Conservation (phyloP, 2,113 vertebrate species). For the Monopterus albus region DNA sequence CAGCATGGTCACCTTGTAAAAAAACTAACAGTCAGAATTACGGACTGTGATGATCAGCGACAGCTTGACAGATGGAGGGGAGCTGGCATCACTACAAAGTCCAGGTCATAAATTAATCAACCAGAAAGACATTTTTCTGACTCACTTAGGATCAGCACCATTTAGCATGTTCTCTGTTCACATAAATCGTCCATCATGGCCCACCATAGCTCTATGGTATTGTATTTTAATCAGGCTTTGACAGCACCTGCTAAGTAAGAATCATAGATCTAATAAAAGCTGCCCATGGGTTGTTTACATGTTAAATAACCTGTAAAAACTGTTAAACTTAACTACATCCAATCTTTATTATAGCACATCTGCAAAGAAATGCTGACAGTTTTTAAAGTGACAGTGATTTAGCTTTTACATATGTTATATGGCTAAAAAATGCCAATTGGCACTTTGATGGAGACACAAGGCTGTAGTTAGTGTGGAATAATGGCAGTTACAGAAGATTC, state of each 20-base stretch:
- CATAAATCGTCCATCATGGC: constrained; percentile 4
- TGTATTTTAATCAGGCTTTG: background rate
- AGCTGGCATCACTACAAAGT: background rate
- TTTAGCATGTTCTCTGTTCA: background rate
- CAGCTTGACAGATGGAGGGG: constrained; percentile 9
- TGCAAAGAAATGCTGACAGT: no score
- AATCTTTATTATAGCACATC: no score
- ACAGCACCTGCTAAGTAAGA: background rate
- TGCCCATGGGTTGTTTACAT: background rate
- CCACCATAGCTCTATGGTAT: background rate
- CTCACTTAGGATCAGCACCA: constrained; percentile 2
- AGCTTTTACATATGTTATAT: no score
- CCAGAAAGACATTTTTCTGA: constrained; percentile 10
- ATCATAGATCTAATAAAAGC: background rate
- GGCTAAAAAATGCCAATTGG: no score
- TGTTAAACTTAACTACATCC: no score
- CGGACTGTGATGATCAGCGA: background rate
- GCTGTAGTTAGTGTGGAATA: background rate
- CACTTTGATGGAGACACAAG: background rate
- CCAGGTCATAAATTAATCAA: constrained; percentile 9
- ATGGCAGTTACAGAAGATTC: background rate
- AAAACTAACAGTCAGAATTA: background rate
- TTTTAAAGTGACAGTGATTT: no score
- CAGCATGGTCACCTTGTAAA: background rate
- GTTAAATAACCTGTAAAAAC: no score